Evolutionary conservation across 2,113 vertebrate species (phyloP), one percentile per base, ranked within the genome.

Genomic region (Prionailurus viverrinus): DNA sequence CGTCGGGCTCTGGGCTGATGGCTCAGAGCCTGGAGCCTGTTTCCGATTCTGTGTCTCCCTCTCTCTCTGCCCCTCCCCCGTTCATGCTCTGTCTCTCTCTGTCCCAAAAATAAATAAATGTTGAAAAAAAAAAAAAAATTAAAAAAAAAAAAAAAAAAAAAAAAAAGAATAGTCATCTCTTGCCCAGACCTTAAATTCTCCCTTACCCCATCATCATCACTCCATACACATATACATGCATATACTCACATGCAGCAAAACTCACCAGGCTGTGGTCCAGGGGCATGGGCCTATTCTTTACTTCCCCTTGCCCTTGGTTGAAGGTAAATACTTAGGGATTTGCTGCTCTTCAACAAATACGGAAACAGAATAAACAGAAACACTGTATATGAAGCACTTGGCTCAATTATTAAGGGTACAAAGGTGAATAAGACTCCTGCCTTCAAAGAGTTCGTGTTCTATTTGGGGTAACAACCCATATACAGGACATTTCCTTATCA

Each of bases 261-360:
- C 36, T 85, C 92, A 87, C 27, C 63, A 41, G 48, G 18, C 69
- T 55, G 14, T 63, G 23, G 69, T 61, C 53, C 69, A 73, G 55
- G 48, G 86, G 5, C n/a, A 55, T 58, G 48, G 61, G 15, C 80
- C 69, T 78, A 0, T 25, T 53, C 29, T 84, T 53, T 13, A 45
- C 18, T 92, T 87, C 33, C 74, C 66, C n/a, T 91, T 61, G 18
- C 41, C 69, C 80, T 95, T 78, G 36, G 78, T 69, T 92, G 39
- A 96, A 84, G 29, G 10, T 36, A 87, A 92, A 91, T 95, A n/a
- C 79, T 86, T 95, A 74, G 1, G 31, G 91, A 48, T 92, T 95
- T 96, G 85, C 48, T 92, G 69, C 79, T 93, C 13, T 78, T 89
- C 58, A 48, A 48, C 69, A 86, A 89, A 66, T 83, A 58, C 51